Percentiles rank a stretch among this genome's conserved stretches.
These are phyloP conservation scores for Crax fasciolata DNA, from an alignment of 2,797 vertebrate genomes.

Conservation along the genomic window DNA sequence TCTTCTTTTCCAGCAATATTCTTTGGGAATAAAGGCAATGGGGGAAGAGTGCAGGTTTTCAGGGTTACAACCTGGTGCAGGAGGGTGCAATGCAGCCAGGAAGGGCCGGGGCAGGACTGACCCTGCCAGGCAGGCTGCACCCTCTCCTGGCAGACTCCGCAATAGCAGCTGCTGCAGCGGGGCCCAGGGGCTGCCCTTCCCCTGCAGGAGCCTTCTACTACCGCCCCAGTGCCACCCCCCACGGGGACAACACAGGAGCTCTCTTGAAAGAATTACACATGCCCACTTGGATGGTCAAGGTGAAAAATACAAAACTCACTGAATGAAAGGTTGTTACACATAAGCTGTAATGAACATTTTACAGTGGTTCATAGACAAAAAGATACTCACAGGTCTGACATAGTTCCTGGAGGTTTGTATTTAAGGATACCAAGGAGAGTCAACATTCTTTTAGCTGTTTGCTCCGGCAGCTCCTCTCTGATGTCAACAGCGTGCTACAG, in stretches of 20 bases:
- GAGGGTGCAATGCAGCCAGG: not conserved
- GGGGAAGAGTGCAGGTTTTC: not conserved
- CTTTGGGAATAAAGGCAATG: not conserved
- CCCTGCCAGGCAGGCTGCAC: constrained; percentile 35
- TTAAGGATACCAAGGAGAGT: constrained; percentile 93
- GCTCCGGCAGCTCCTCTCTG: constrained; percentile 95
- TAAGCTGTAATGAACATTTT: not conserved
- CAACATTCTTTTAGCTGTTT: constrained; percentile 95
- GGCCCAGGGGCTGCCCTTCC: not conserved
- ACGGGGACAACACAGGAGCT: not conserved
- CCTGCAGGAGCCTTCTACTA: not conserved
- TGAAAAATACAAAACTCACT: not conserved
- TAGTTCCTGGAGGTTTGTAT: constrained; percentile 91
- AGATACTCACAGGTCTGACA: constrained; percentile 90
- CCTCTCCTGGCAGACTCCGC: constrained; percentile 65
- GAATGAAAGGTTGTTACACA: rapidly evolving
- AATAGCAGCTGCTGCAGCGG: not conserved
- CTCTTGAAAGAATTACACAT: not conserved
- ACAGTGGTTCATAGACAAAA: not conserved
- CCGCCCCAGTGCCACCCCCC: not conserved
- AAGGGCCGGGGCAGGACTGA: not conserved
- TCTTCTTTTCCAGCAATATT: not conserved
- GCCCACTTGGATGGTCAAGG: not conserved
- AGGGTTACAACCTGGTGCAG: not conserved
- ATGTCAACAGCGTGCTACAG: constrained; percentile 94